Evolutionary conservation across 2,113 vertebrate genomes (phyloP), one percentile per base, ranked within the genome.

Genomic region (Trichechus manatus): DNA sequence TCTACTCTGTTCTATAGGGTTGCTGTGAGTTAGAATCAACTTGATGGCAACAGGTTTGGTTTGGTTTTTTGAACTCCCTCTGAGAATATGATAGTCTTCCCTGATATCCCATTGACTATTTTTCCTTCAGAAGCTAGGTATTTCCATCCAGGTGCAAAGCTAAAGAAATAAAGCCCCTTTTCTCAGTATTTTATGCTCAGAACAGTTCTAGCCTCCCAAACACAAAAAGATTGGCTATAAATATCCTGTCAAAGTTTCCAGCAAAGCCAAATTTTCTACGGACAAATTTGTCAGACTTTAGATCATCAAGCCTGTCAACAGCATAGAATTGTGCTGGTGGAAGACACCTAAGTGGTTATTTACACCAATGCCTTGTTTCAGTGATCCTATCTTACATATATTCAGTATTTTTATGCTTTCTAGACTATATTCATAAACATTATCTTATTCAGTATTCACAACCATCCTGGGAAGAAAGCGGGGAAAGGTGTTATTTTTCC

Each of bases 101-200:
- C n/a, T 63, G 10, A 10, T 77, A 78, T 64, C 9, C 10, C 0
- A 59, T 70, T 9, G 0, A 53, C 36, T 50, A 50, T 29, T 47
- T 68, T 87, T 80, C 23, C 82, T 84, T 83, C 10, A 79, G 27
- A 95, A 77, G 64, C 39, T 86, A 82, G 25, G 15, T 59, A 68
- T 94, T 93, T 94, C 80, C 22, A 94, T 86, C 42, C 14, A 75
- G 74, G 63, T 81, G 9, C 19, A 87, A 95, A 90, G 56, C 39
- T 81, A 86, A 94, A 33, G 31, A 39, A 75, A 81, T 36, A 36
- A 56, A 39, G 5, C 8, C 6, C 2, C n/a, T 61, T 79, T 89
- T 63, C 75, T 47, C 29, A 68, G 29, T 50, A 47, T 86, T 64
- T 47, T n/a, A 33, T 39, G 17, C 63, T 23, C 61, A 13, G 25